Percentiles rank a stretch among this genome's conserved stretches.
These are phyloP conservation scores for Litoditis marina DNA, from an alignment of 2,888 invertebrate species.

Conservation along the genomic window DNA sequence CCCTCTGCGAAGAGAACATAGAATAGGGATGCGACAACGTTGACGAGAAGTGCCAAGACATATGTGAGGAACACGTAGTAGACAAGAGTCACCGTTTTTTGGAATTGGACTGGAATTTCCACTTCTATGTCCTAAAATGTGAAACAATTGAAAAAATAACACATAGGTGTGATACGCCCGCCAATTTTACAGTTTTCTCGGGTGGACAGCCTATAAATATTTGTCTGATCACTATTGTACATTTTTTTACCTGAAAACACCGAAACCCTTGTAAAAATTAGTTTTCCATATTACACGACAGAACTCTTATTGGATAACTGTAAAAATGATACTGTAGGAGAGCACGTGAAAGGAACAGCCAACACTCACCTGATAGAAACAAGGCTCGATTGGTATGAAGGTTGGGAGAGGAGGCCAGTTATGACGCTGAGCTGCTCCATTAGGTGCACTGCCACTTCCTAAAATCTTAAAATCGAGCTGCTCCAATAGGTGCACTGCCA, in stretches of 20 bases:
- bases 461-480: conserved; percentile 3
- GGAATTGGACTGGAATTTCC: conserved; percentile 95
- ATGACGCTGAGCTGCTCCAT: conserved; percentile 9
- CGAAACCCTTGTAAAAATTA: too few relatives aligned
- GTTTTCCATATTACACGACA: too few relatives aligned
- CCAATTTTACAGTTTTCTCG: too few relatives aligned
- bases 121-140: conserved; percentile 79
- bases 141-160: not conserved
- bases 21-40: conserved; percentile 81
- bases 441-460: conserved; percentile 9
- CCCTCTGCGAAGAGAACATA: conserved; percentile 68
- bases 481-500: conserved; percentile 6
- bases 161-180: too few relatives aligned
- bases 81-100: conserved; percentile 86
- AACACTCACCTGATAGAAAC: conserved; percentile 79
- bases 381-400: conserved; percentile 85
- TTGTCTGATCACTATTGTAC: too few relatives aligned
- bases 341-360: not conserved
- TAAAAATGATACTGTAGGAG: not conserved
- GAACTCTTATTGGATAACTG: not conserved
- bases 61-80: conserved; percentile 82
- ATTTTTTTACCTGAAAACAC: too few relatives aligned
- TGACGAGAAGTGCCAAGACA: conserved; percentile 78
- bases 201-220: too few relatives aligned
- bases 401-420: conserved; percentile 75